Evolutionary conservation across 2,113 vertebrate genomes (phyloP).

Genomic region (Corynorhinus townsendii): DNA sequence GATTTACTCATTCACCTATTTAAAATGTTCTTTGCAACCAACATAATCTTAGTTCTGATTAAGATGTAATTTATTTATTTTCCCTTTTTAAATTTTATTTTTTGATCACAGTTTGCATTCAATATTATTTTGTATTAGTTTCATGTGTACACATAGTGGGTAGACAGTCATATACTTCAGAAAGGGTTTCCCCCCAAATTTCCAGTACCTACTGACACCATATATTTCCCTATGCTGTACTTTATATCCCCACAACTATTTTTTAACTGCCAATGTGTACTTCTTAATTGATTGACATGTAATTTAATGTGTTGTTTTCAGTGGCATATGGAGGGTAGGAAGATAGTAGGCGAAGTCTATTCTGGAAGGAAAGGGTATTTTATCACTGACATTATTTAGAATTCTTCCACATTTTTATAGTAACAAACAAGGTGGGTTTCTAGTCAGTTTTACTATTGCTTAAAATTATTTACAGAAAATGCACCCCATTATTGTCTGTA

Average conservation of each 20-base stretch:
- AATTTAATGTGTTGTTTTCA: background rate
- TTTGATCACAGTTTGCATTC: background rate
- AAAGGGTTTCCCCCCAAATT: background rate
- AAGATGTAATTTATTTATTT: background rate
- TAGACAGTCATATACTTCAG: background rate
- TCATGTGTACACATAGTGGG: background rate
- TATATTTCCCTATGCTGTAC: background rate
- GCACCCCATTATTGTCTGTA: background rate
- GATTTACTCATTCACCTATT: background rate
- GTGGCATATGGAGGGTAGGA: background rate
- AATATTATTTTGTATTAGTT: background rate
- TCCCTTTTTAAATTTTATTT: background rate
- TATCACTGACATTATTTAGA: background rate
- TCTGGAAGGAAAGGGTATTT: background rate
- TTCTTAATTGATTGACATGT: background rate
- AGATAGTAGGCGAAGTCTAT: background rate
- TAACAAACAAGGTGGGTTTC: background rate
- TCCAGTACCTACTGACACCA: background rate
- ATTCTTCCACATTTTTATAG: background rate
- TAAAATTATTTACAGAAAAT: background rate
- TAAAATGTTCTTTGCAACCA: background rate
- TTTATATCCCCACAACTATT: background rate
- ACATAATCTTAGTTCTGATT: background rate
- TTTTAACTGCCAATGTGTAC: background rate
- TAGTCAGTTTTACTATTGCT: background rate